phyloP scores from a whole-genome alignment of 2,888 invertebrate genomes.

The Apamea monoglypha region DNA sequence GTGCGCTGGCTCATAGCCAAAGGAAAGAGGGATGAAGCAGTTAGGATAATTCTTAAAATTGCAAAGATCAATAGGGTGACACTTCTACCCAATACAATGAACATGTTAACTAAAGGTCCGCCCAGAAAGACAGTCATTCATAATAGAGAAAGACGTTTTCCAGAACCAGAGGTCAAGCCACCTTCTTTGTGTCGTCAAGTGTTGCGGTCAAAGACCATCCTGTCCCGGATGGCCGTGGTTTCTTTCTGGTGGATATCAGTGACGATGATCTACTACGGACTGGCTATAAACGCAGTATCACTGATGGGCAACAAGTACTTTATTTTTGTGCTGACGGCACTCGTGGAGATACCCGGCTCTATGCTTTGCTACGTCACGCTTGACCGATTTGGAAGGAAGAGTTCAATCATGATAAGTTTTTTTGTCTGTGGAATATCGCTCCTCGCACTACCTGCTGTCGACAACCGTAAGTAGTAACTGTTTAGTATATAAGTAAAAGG shows the following conservation, averaged over 20 bases:
- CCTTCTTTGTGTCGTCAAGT: constrained; percentile 27
- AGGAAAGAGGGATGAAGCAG: constrained; percentile 88
- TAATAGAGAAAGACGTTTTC: background rate
- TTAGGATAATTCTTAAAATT: constrained; percentile 85
- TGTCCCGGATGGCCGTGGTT: constrained; percentile 46
- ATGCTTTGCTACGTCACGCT: constrained; percentile 41
- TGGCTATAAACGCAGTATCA: constrained; percentile 93
- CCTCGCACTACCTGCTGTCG: constrained; percentile 11
- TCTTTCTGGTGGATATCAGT: constrained; percentile 92
- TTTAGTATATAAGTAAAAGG: background rate
- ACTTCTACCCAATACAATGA: constrained; percentile 78
- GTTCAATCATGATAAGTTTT: constrained; percentile 50
- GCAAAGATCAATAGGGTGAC: constrained; percentile 83
- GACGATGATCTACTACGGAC: constrained; percentile 93
- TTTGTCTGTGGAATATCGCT: constrained; percentile 49
- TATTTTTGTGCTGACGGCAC: constrained; percentile 92
- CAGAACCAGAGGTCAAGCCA: background rate
- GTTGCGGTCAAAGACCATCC: constrained; percentile 45
- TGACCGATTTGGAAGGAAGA: constrained; percentile 61
- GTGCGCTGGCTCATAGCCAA: constrained; percentile 92
- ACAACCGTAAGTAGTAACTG: constrained; percentile 38
- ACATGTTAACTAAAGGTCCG: constrained; percentile 67
- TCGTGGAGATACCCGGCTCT: constrained; percentile 91
- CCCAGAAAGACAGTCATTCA: background rate
- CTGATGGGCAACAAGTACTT: constrained; percentile 93